Conservation (phyloP, 2,113 vertebrate genomes). For the Ceyx margarethae region DNA sequence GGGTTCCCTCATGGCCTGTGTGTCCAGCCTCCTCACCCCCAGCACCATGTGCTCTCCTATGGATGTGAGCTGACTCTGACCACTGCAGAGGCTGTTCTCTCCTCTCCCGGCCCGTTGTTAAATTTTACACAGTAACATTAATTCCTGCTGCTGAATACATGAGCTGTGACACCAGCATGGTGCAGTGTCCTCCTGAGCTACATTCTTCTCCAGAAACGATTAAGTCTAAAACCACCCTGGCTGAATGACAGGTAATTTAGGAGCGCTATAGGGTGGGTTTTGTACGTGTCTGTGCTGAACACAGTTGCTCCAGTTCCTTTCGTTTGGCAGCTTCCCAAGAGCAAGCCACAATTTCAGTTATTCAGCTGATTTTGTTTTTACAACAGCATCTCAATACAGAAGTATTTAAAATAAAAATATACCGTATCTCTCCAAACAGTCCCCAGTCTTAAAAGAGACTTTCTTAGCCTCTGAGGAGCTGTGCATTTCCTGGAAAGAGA, state of each 20-base stretch:
- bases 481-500: not conserved
- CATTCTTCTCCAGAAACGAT: conserved; percentile 48
- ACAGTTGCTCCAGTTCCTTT: not conserved
- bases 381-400: not conserved
- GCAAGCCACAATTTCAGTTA: not conserved
- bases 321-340: conserved; percentile 24
- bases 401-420: conserved; percentile 37
- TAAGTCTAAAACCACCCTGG: conserved; percentile 37
- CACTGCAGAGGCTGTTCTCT: not conserved
- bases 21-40: not conserved
- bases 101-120: not conserved
- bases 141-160: conserved; percentile 53
- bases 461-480: conserved; percentile 14
- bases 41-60: rapidly evolving
- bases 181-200: conserved; percentile 48
- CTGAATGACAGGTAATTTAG: conserved; percentile 69
- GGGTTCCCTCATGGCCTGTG: not conserved
- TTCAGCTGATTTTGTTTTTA: conserved; percentile 38
- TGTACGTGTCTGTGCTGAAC: not conserved
- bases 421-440: not conserved
- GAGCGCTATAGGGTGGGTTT: conserved; percentile 28
- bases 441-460: not conserved
- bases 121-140: conserved; percentile 42
- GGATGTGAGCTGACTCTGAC: not conserved
- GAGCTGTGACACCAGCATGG: conserved; percentile 43